Evolutionary conservation across 2,797 vertebrate genomes (phyloP).

Genomic region (Pangasius mekongensis): DNA sequence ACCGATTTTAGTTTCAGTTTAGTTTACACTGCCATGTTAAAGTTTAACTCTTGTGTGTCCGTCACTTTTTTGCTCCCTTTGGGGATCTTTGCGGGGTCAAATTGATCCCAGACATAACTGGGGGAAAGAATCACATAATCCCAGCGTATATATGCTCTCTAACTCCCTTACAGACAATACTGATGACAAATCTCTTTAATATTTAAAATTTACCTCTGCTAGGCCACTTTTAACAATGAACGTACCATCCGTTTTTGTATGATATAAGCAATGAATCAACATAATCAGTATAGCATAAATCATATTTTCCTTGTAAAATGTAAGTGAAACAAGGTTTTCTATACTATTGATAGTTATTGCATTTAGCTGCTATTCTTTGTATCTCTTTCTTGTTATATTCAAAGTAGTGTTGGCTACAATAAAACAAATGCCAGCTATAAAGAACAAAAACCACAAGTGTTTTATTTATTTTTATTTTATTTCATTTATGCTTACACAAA

Average conservation of each 20-base stretch:
- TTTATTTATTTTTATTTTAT: background rate
- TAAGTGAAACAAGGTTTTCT: background rate
- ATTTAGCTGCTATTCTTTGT: background rate
- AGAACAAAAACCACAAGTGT: background rate
- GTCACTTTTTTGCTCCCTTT: background rate
- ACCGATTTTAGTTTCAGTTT: background rate
- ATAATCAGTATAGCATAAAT: too few species aligned
- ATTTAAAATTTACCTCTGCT: too few species aligned
- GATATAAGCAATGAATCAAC: too few species aligned
- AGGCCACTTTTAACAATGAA: too few species aligned
- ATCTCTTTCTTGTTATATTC: background rate
- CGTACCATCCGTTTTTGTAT: too few species aligned
- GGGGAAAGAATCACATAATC: too few species aligned
- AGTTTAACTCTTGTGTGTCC: background rate
- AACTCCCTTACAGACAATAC: too few species aligned
- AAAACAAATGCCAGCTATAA: background rate
- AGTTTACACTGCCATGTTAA: background rate
- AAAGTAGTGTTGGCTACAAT: background rate
- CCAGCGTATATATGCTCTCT: too few species aligned
- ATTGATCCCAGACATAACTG: too few species aligned
- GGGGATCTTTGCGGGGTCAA: too few species aligned
- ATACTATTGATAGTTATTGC: background rate
- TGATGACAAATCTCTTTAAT: too few species aligned
- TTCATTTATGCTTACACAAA: too few species aligned
- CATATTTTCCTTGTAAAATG: background rate